A percentile compares a stretch with the other conserved stretches of the same genome.
phyloP scores from a whole-genome alignment of 2,797 vertebrate genomes.

The Sebastes flavidus region DNA sequence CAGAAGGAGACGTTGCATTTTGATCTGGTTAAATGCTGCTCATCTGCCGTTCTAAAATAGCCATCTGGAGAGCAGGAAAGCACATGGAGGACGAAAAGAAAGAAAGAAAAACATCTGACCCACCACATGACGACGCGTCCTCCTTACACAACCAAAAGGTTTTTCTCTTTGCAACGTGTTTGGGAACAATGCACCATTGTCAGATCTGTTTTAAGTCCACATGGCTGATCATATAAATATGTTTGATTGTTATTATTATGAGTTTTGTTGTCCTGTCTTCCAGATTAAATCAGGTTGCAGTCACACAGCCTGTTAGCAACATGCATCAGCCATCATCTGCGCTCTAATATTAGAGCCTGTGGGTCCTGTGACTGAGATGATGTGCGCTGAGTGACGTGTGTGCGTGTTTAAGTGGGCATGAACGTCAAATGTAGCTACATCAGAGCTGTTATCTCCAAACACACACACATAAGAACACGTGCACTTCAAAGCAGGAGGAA shows the following conservation, averaged over 20 bases:
- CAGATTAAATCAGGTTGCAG: background rate
- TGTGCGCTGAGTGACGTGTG: background rate
- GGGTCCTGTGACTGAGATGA: conserved; percentile 58
- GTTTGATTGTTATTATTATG: background rate
- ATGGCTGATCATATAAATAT: background rate
- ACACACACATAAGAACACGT: background rate
- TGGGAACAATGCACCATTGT: background rate
- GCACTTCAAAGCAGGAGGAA: conserved; percentile 28
- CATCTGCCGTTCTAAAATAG: background rate
- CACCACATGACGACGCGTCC: background rate
- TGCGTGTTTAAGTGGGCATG: conserved; percentile 1
- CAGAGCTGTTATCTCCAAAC: conserved; percentile 14
- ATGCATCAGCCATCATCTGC: conserved; percentile 23
- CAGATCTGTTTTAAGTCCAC: background rate
- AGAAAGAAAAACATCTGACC: background rate
- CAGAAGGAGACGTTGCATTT: background rate
- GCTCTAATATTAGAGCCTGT: conserved; percentile 63
- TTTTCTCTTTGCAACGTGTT: background rate
- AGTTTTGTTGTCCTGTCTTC: background rate
- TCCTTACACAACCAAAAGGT: background rate
- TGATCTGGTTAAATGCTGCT: background rate
- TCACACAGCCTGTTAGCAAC: background rate
- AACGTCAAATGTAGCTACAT: conserved; percentile 6
- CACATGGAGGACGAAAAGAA: background rate
- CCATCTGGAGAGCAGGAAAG: background rate